These are phyloP conservation scores for Colinus virginianus DNA, from an alignment of 2,113 vertebrate genomes.

Conservation along the genomic window DNA sequence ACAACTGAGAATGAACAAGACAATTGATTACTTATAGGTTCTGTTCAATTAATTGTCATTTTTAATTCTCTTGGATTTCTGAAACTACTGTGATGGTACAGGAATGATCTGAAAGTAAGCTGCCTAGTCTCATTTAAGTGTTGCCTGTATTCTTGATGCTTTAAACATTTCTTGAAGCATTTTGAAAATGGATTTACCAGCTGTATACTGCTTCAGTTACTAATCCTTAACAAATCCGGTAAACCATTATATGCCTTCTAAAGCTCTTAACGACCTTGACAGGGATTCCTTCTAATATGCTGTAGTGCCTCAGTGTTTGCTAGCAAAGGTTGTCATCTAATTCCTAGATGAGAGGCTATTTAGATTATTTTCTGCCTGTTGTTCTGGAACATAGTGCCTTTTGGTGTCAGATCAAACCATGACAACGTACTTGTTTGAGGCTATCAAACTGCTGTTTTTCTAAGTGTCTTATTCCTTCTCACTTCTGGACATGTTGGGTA, in stretches of 20 bases:
- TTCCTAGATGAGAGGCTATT: background rate
- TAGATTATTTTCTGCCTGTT: background rate
- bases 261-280: background rate
- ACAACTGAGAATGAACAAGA: background rate
- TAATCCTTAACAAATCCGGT: slow-evolving; percentile 15
- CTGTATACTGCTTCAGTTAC: background rate
- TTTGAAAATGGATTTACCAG: background rate
- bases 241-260: slow-evolving; percentile 1
- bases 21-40: background rate
- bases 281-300: slow-evolving; percentile 1
- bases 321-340: background rate
- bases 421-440: background rate
- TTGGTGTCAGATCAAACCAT: background rate
- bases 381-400: background rate
- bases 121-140: background rate
- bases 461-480: background rate
- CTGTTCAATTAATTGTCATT: background rate
- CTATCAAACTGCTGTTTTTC: background rate
- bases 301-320: background rate
- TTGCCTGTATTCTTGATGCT: background rate
- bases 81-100: background rate
- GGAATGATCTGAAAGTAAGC: background rate
- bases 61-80: background rate
- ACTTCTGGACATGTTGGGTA: background rate
- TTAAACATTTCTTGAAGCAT: background rate